Evolutionary conservation across 1,140 invertebrate genomes (phyloP).

Genomic region (Portunus trituberculatus): DNA sequence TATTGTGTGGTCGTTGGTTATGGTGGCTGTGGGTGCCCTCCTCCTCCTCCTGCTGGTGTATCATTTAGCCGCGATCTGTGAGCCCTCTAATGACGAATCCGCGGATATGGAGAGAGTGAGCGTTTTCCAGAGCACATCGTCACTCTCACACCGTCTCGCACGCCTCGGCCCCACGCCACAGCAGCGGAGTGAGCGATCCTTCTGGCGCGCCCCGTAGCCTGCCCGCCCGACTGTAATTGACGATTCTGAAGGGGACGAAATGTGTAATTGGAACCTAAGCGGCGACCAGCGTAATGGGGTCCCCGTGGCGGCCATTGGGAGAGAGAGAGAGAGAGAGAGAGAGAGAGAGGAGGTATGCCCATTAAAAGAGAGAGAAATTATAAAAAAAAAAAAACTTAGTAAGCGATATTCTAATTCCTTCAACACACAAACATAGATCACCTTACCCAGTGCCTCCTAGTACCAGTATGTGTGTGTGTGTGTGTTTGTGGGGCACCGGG

Average conservation of each 20-base stretch:
- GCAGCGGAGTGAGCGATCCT: neutral
- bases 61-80: conserved; percentile 61
- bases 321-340: neutral
- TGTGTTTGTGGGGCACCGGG: no score
- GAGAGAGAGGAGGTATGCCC: no score
- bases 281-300: conserved; percentile 49
- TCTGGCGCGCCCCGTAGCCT: neutral
- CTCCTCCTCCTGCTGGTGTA: conserved; percentile 39
- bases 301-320: conserved; percentile 30
- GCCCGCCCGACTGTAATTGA: conserved; percentile 45
- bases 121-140: neutral
- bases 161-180: neutral
- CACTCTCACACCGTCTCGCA: neutral
- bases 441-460: no score
- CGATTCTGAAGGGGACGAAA: conserved; percentile 35
- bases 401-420: no score
- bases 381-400: no score
- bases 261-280: conserved; percentile 63
- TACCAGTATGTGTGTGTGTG: no score
- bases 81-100: conserved; percentile 61
- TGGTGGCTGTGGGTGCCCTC: no score
- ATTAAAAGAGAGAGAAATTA: no score
- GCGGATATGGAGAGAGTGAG: neutral
- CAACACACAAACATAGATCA: no score
- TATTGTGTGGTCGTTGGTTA: no score